These are phyloP conservation scores for Platerodrilus igneus DNA, from an alignment of 2,888 invertebrate genomes.

Conservation along the genomic window DNA sequence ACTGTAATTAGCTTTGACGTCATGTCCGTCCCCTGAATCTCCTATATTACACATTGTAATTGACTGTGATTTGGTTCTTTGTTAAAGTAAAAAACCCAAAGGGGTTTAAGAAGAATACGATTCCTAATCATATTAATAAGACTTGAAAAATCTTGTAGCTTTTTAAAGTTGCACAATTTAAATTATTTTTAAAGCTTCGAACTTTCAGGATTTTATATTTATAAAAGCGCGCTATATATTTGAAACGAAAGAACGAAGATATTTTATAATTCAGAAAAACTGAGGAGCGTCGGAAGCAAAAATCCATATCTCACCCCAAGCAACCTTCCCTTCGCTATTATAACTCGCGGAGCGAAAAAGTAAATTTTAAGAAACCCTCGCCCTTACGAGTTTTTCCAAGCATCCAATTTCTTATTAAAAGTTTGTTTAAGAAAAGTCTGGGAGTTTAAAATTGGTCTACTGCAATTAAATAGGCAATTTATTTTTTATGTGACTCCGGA, in stretches of 20 bases:
- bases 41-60: conserved; percentile 40
- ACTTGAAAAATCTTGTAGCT: not conserved
- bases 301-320: conserved; percentile 48
- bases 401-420: conserved; percentile 36
- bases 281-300: conserved; percentile 47
- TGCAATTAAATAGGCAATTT: conserved; percentile 49
- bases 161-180: not conserved
- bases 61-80: conserved; percentile 41
- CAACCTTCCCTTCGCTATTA: conserved; percentile 44
- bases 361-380: conserved; percentile 44
- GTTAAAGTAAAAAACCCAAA: too few relatives aligned
- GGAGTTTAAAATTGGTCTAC: conserved; percentile 20
- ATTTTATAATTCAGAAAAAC: conserved; percentile 50
- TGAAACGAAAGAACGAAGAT: conserved; percentile 37
- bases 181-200: not conserved
- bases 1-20: conserved; percentile 47
- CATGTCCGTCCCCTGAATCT: conserved; percentile 43
- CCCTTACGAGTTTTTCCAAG: conserved; percentile 41
- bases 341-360: conserved; percentile 51
- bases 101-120: too few relatives aligned
- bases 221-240: conserved; percentile 31
- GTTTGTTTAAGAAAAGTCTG: conserved; percentile 18
- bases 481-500: conserved; percentile 47
- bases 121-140: conserved; percentile 1
- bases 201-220: conserved; percentile 28